These are phyloP conservation scores for Eupithecia inturbata DNA, from an alignment of 2,888 invertebrate genomes.

Conservation along the genomic window DNA sequence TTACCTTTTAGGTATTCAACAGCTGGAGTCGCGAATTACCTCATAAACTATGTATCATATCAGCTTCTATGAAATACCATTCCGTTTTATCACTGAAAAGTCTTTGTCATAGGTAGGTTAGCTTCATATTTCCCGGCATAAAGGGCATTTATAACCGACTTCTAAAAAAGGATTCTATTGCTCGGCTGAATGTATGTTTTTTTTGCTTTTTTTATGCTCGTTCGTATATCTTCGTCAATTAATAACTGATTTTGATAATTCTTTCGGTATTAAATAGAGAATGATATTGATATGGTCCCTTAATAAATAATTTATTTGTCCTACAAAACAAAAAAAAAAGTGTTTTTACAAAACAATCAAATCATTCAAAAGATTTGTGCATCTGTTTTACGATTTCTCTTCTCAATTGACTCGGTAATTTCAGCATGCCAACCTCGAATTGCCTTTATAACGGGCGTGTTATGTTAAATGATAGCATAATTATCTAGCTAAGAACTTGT, in stretches of 20 bases:
- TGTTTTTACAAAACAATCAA: background rate
- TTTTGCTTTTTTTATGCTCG: too few relatives aligned
- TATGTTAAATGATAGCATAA: slow-evolving; percentile 2
- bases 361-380: background rate
- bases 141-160: background rate
- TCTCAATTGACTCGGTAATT: background rate
- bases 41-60: background rate
- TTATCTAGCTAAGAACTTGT: slow-evolving; percentile 3
- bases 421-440: background rate
- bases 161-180: too few relatives aligned
- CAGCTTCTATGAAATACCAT: background rate
- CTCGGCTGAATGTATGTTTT: too few relatives aligned
- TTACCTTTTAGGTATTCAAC: too few relatives aligned
- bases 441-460: background rate
- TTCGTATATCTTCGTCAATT: too few relatives aligned
- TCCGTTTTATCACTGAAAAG: background rate
- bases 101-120: background rate
- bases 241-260: too few relatives aligned
- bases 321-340: too few relatives aligned
- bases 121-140: background rate
- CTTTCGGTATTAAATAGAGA: too few relatives aligned
- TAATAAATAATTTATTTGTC: too few relatives aligned
- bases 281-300: too few relatives aligned
- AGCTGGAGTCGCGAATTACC: background rate
- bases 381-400: background rate